Conservation (phyloP, 2,797 vertebrate species). For the Todus mexicanus region DNA sequence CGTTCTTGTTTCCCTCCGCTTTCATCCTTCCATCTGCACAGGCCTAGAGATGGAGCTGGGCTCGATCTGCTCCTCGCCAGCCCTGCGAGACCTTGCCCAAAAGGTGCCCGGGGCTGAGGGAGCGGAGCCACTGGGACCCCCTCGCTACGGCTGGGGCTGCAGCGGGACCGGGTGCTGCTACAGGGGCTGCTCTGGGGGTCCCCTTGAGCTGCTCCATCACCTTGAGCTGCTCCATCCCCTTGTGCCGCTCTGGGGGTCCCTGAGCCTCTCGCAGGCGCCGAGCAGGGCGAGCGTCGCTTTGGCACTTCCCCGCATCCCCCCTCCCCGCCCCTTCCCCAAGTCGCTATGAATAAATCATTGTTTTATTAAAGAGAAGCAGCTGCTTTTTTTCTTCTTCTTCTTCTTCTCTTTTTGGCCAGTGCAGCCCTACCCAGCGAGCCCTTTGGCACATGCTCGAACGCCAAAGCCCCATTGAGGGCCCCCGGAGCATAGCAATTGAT, state of each 20-base stretch:
- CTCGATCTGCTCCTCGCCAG: neutral
- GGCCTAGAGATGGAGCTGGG: neutral
- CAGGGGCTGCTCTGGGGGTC: neutral
- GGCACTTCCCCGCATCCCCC: neutral
- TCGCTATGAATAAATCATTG: conserved; percentile 76
- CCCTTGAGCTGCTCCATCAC: accelerated
- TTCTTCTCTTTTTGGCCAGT: neutral
- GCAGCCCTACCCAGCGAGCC: conserved; percentile 12
- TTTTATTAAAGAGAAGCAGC: conserved; percentile 74
- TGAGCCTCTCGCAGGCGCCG: neutral
- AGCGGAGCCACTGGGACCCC: neutral
- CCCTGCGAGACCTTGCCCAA: neutral
- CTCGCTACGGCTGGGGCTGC: neutral
- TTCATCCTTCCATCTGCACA: conserved; percentile 25
- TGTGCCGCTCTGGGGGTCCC: neutral
- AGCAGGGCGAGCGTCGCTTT: neutral
- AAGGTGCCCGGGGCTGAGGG: neutral
- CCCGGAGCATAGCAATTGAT: conserved; percentile 72
- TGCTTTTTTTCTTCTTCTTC: conserved; percentile 50
- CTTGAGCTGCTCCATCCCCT: no score
- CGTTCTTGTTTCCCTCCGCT: neutral
- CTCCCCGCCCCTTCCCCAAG: conserved; percentile 8
- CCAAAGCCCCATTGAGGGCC: conserved; percentile 62
- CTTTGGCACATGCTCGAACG: conserved; percentile 69
- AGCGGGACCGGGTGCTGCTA: accelerated